phyloP scores from a whole-genome alignment of 2,888 invertebrate genomes.

The Metacarcinus magister region DNA sequence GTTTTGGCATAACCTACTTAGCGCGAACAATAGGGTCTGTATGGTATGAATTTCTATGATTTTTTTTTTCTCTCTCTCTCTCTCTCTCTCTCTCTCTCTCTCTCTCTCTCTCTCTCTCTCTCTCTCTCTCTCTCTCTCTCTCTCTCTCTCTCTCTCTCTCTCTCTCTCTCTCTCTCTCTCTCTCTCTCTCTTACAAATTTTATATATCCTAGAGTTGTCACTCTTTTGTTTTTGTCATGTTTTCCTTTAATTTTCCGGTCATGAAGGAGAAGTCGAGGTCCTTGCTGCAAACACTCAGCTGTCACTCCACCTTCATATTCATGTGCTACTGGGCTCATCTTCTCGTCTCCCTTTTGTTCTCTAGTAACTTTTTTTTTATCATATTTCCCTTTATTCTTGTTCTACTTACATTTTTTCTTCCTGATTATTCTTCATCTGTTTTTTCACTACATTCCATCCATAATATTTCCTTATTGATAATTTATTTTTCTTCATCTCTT shows the following conservation, averaged over 20 bases:
- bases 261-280: background rate
- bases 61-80: background rate
- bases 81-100: background rate
- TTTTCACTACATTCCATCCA: too few species aligned
- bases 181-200: constrained; percentile 26
- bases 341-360: background rate
- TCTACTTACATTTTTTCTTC: too few species aligned
- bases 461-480: too few species aligned
- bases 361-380: background rate
- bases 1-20: too few species aligned
- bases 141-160: constrained; percentile 26
- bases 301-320: background rate
- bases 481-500: background rate
- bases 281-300: background rate
- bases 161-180: constrained; percentile 26
- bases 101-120: constrained; percentile 27
- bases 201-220: too few species aligned
- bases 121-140: constrained; percentile 26
- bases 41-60: background rate
- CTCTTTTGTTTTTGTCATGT: background rate
- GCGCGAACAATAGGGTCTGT: background rate
- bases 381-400: background rate
- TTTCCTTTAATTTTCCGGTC: background rate
- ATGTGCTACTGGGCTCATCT: background rate
- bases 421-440: too few species aligned